Evolutionary conservation across 1,140 invertebrate genomes (phyloP).

Genomic region (Drosophila littoralis): DNA sequence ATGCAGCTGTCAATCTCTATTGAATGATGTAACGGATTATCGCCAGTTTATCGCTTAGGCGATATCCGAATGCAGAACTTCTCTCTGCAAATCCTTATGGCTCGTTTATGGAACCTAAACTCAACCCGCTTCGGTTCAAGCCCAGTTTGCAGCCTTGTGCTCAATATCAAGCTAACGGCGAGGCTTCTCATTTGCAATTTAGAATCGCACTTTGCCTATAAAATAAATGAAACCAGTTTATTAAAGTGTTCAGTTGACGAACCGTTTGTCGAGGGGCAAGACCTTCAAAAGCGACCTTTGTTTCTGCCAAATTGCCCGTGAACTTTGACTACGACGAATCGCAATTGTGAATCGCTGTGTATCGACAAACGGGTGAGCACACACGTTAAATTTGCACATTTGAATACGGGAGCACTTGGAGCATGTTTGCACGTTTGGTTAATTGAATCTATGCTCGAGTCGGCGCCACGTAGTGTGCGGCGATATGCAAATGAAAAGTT

Average conservation of each 20-base stretch:
- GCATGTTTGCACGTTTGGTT: conserved; percentile 24
- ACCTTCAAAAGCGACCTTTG: conserved; percentile 21
- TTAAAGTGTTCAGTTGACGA: conserved; percentile 14
- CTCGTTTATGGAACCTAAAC: too few relatives aligned
- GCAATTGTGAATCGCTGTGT: neutral
- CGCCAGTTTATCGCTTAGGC: too few relatives aligned
- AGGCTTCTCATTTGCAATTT: neutral
- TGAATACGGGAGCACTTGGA: neutral
- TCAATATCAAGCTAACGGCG: too few relatives aligned
- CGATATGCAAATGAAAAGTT: conserved; percentile 42
- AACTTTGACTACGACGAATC: conserved; percentile 39
- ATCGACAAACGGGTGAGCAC: neutral
- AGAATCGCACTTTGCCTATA: neutral
- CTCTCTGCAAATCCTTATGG: too few relatives aligned
- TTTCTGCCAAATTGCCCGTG: conserved; percentile 53
- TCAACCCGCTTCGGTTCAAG: too few relatives aligned
- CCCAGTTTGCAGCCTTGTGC: too few relatives aligned
- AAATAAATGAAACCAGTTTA: conserved; percentile 23
- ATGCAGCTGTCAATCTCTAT: too few relatives aligned
- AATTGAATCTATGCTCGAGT: conserved; percentile 37
- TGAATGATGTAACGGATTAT: too few relatives aligned
- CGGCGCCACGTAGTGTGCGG: conserved; percentile 6
- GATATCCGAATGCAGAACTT: too few relatives aligned
- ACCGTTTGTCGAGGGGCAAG: neutral
- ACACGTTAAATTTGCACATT: conserved; percentile 12